Base-by-base conservation (phyloP, 2,113 vertebrate species). In the Cacatua alba region DNA sequence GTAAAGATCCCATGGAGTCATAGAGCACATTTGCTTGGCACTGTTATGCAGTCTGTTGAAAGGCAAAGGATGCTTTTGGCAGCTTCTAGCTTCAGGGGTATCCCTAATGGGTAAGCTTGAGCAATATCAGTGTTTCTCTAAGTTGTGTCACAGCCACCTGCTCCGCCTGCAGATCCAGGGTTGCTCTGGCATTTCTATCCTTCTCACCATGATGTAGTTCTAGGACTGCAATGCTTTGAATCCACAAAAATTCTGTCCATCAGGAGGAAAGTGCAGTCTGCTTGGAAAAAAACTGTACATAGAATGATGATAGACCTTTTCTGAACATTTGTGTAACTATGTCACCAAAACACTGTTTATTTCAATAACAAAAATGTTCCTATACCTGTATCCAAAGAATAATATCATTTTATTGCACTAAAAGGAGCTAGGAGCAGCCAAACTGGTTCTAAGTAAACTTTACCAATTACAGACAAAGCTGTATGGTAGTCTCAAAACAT, bases 171-270 rank as follows among this genome's bases (percentile, higher is more conserved):
- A 64, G 57, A 49, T 20, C 33, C 62, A 51, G 35, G 4, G 6
- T 26, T 67, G 16, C 6, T 44, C 41, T 62, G 71, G 15, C 33
- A 18, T 21, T 49, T 25, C 17, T n/a, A 35, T 4, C 4, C 16
- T 31, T 8, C 29, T 81, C 39, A 14, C 18, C 33, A 7, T 9
- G 9, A 28, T 10, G 16, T 12, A 53, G 13, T 1, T 49, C 17
- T 43, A 55, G 60, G 19, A 70, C 59, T 7, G 1, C 0, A 2
- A 49, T 17, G 11, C 29, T 64, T 23, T 11, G 43, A 87, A 33
- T 35, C 13, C 12, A 28, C 6, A 0, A 23, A 44, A 84, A 24
- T 5, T 0, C 2, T 67, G 9, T 59, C 35, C 14, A 26, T 55
- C 8, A 17, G 8, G 5, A 2, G 6, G 10, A 76, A 84, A 39